Base-by-base conservation (phyloP, 2,888 invertebrate genomes). In the Serripes groenlandicus region DNA sequence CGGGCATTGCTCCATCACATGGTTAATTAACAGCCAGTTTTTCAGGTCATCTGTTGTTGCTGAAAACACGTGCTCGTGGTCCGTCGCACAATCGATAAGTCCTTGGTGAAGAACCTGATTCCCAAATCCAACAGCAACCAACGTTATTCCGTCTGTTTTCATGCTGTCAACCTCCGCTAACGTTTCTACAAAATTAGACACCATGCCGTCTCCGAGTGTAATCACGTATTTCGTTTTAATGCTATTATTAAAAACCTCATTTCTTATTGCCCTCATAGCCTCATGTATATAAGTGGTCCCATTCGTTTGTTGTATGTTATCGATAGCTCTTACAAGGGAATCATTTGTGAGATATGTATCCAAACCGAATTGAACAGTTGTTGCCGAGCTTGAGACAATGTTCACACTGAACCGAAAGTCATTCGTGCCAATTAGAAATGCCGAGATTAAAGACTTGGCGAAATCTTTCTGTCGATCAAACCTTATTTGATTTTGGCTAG, bases 1-100 rank as follows among this genome's bases (percentile, higher is more conserved):
- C 11, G 62, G 62, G 21, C 62, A 62, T 9, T 4, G 9, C n/a
- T 62, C 32, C 62, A 62, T 62, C 30, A 62, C 62, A 21, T 62
- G 62, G 30, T 21, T 30, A 21, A 18, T 62, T 11, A 62, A 21
- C n/a, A 62, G n/a, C 62, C 62, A 62, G 21, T 32, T 30, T 15
- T 5, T 62, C 62, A 62, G 34, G 28, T 62, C 62, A 1, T 62
- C 34, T 30, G 30, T 62, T 2, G 21, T 62, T 5, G 32, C 32
- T 15, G 62, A 62, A 21, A 62, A 62, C 34, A 62, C 62, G 34
- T 62, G 62, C 5, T 3, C 28, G 34, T 34, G 34, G 34, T 62
- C 34, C 9, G 62, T 62, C 3, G 62, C 11, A 5, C 15, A 18
- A 21, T 62, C 62, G 2, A 62, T 62, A 23, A 62, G 62, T 3